A percentile compares a stretch with the other conserved stretches of the same genome.
phyloP scores from a whole-genome alignment of 2,888 invertebrate species.

The Drosophila heteroneura region DNA sequence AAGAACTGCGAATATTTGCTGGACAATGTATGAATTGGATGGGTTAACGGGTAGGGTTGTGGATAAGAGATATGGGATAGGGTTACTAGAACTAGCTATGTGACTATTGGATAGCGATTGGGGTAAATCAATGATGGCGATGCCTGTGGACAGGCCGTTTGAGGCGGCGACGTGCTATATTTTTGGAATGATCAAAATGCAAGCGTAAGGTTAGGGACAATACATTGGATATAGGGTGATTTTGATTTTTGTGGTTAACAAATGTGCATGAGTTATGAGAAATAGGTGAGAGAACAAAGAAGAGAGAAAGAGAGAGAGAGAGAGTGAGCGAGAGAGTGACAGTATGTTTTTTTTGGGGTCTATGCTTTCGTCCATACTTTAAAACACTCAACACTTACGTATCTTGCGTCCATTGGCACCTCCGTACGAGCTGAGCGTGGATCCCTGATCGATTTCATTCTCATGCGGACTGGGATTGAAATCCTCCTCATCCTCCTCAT shows the following conservation, averaged over 20 bases:
- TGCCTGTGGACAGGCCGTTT: slow-evolving; percentile 64
- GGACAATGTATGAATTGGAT: slow-evolving; percentile 28
- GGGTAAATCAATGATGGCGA: slow-evolving; percentile 53
- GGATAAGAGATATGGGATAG: slow-evolving; percentile 5
- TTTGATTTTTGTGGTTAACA: slow-evolving; percentile 16
- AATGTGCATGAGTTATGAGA: slow-evolving; percentile 64
- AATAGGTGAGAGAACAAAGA: slow-evolving; percentile 57
- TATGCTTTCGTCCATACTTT: slow-evolving; percentile 62
- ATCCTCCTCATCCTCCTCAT: slow-evolving; percentile 83
- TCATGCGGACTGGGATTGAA: slow-evolving; percentile 77
- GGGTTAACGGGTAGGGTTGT: slow-evolving; percentile 3
- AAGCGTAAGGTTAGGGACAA: slow-evolving; percentile 27
- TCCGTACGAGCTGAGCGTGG: slow-evolving; percentile 69
- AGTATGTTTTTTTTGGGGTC: slow-evolving; percentile 77
- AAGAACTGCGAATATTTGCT: slow-evolving; percentile 25
- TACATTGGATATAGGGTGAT: slow-evolving; percentile 30
- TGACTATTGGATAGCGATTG: slow-evolving; percentile 37
- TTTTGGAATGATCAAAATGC: slow-evolving; percentile 35
- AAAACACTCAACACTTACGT: slow-evolving; percentile 82
- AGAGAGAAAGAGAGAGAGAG: slow-evolving; percentile 56
- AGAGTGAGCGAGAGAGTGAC: slow-evolving; percentile 69
- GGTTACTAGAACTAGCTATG: slow-evolving; percentile 54
- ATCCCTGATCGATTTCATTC: slow-evolving; percentile 79
- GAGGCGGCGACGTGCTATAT: slow-evolving; percentile 70
- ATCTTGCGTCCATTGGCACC: slow-evolving; percentile 82